These are phyloP conservation scores for Peromyscus eremicus DNA, from an alignment of 2,797 vertebrate species.

Conservation along the genomic window DNA sequence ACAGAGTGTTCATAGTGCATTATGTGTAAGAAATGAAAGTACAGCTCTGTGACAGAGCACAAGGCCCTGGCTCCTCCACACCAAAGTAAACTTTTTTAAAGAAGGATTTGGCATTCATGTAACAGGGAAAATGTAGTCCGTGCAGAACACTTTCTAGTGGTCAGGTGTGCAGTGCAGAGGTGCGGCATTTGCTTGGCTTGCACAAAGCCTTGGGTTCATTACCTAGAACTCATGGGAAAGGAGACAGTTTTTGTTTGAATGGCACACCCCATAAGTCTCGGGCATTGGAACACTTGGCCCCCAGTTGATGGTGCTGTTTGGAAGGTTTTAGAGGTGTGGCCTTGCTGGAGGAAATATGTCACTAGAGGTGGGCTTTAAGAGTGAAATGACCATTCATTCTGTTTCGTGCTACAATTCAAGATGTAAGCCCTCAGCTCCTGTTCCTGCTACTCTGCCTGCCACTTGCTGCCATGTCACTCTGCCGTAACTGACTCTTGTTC, in stretches of 20 bases:
- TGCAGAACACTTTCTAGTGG: conserved; percentile 7
- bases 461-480: not conserved
- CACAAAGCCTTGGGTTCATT: not conserved
- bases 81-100: not conserved
- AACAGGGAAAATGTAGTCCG: not conserved
- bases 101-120: not conserved
- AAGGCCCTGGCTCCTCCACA: not conserved
- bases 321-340: not conserved
- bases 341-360: not conserved
- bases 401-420: too few species aligned
- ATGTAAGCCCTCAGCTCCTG: not conserved
- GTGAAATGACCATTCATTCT: not conserved
- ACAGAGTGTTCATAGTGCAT: conserved; percentile 13
- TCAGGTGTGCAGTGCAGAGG: not conserved
- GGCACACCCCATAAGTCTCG: not conserved
- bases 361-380: not conserved
- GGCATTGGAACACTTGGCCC: not conserved
- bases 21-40: conserved; percentile 40
- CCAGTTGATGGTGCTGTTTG: not conserved
- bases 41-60: not conserved
- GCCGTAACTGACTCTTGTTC: not conserved
- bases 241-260: not conserved
- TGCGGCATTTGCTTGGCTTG: not conserved
- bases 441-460: too few species aligned
- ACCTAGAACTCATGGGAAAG: not conserved